Percentiles rank a stretch among this genome's conserved stretches.
Evolutionary conservation across 2,797 vertebrate genomes (phyloP).

Genomic region (Macropodus opercularis): DNA sequence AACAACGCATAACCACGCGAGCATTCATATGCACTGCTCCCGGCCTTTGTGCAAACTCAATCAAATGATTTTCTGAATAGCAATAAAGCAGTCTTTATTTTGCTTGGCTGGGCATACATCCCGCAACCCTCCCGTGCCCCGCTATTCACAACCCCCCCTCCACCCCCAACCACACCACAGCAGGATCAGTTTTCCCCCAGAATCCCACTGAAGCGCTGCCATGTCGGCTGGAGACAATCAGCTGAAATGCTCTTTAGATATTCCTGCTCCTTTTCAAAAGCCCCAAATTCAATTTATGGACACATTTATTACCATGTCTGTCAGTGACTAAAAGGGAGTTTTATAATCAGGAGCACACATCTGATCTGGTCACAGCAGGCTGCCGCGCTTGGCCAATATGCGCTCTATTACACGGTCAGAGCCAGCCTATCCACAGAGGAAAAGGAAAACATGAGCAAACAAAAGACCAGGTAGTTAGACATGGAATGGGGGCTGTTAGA

Average conservation of each 20-base stretch:
- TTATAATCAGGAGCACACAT: slow-evolving; percentile 97
- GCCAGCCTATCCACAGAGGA: slow-evolving; percentile 75
- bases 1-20: slow-evolving; percentile 48
- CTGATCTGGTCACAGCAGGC: slow-evolving; percentile 83
- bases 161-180: slow-evolving; percentile 84
- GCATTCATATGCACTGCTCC: slow-evolving; percentile 48
- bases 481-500: slow-evolving; percentile 70
- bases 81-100: slow-evolving; percentile 95
- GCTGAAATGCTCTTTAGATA: slow-evolving; percentile 95
- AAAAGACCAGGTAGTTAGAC: slow-evolving; percentile 80
- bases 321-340: slow-evolving; percentile 92
- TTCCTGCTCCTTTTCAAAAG: slow-evolving; percentile 94
- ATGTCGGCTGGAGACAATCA: slow-evolving; percentile 97
- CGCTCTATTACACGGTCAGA: slow-evolving; percentile 81
- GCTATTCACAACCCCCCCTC: slow-evolving; percentile 41
- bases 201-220: slow-evolving; percentile 93
- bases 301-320: slow-evolving; percentile 99
- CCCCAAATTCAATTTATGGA: slow-evolving; percentile 99
- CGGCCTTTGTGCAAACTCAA: slow-evolving; percentile 87
- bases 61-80: slow-evolving; percentile 94
- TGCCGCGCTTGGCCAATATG: slow-evolving; percentile 79
- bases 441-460: slow-evolving; percentile 82
- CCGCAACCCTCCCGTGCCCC: slow-evolving; percentile 65
- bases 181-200: slow-evolving; percentile 89
- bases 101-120: slow-evolving; percentile 88